Evolutionary conservation across 2,113 vertebrate genomes (phyloP).

Genomic region (Sardina pilchardus): DNA sequence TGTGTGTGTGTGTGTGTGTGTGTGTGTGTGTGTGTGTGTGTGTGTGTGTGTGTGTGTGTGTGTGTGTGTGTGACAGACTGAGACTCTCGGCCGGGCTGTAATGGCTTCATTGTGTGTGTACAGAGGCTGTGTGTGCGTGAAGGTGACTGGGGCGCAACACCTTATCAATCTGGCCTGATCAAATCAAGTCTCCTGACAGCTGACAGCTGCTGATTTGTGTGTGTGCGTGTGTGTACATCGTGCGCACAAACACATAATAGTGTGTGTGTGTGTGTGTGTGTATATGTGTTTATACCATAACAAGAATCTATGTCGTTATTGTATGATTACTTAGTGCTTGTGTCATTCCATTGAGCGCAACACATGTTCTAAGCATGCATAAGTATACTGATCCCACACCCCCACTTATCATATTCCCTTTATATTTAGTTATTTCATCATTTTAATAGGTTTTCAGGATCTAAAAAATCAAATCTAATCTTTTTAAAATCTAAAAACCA

Average conservation of each 20-base stretch:
- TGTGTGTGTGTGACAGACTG: background rate
- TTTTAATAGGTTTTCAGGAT: no score
- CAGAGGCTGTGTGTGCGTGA: constrained; percentile 3
- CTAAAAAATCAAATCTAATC: no score
- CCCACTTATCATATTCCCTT: no score
- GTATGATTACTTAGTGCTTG: background rate
- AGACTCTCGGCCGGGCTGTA: background rate
- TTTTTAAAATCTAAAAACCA: no score
- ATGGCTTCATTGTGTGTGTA: constrained; percentile 6
- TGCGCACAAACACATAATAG: background rate
- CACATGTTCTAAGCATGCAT: background rate
- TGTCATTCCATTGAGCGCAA: background rate
- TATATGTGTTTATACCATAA: background rate
- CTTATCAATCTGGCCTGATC: constrained; percentile 34
- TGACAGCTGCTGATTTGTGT: background rate
- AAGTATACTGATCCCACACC: background rate
- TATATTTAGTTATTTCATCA: no score
- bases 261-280: background rate
- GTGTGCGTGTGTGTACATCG: background rate
- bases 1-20: background rate
- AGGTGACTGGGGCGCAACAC: constrained; percentile 1
- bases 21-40: background rate
- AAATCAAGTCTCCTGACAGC: constrained; percentile 13
- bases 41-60: constrained; percentile 4
- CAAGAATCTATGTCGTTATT: background rate